A percentile compares a stretch with the other conserved stretches of the same genome.
Conservation (phyloP, 2,888 invertebrate genomes). For the Micoletzkya japonica region DNA sequence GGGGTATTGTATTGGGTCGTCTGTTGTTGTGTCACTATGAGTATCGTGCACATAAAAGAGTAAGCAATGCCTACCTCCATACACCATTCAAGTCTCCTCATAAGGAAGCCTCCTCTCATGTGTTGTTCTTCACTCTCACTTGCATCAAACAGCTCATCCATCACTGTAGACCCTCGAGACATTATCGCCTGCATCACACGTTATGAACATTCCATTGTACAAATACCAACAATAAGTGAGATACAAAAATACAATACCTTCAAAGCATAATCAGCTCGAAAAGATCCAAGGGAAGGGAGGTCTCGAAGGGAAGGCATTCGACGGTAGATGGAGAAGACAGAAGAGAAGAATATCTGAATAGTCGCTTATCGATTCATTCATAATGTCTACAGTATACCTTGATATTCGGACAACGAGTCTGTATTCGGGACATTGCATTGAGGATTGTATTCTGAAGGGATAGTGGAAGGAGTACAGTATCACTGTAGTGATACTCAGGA, state of each 20-base stretch:
- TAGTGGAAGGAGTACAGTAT: neutral
- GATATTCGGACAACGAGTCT: conserved; percentile 11
- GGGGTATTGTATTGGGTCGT: no score
- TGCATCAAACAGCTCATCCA: conserved; percentile 43
- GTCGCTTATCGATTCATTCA: neutral
- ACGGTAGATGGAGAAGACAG: conserved; percentile 35
- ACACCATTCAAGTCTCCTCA: conserved; percentile 28
- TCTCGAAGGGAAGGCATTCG: conserved; percentile 29
- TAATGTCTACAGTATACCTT: neutral
- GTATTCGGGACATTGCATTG: conserved; percentile 11
- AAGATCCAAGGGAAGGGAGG: conserved; percentile 37
- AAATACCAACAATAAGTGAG: neutral
- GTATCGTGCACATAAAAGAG: no score
- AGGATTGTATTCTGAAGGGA: conserved; percentile 11
- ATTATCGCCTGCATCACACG: conserved; percentile 38
- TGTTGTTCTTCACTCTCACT: neutral
- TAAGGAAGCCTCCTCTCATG: conserved; percentile 7
- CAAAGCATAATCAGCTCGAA: conserved; percentile 46
- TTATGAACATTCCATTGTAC: neutral
- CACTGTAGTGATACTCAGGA: no score
- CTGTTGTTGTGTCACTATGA: no score
- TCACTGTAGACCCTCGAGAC: conserved; percentile 46
- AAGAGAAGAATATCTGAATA: conserved; percentile 36
- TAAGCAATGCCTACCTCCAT: conserved; percentile 27
- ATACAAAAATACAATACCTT: conserved; percentile 26